phyloP scores from a whole-genome alignment of 2,888 invertebrate species.

The Epicampocera succincta region DNA sequence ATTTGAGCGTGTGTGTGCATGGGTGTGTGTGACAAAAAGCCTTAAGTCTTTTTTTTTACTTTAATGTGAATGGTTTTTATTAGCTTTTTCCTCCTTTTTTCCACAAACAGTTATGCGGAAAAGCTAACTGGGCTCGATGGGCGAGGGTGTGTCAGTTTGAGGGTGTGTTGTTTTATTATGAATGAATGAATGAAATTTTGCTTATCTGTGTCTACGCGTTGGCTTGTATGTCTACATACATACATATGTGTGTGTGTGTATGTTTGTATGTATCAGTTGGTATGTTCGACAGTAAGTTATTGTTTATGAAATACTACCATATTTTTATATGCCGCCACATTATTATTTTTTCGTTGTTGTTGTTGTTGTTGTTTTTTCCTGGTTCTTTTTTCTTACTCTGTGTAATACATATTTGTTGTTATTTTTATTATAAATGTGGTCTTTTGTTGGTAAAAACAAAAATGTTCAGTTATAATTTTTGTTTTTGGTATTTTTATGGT shows the following conservation, averaged over 20 bases:
- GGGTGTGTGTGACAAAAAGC: conserved; percentile 11
- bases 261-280: conserved; percentile 41
- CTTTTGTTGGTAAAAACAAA: conserved; percentile 55
- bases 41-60: conserved; percentile 25
- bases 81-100: conserved; percentile 60
- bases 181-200: conserved; percentile 13
- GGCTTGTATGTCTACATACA: neutral
- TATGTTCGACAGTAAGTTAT: conserved; percentile 62
- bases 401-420: conserved; percentile 8
- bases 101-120: conserved; percentile 36
- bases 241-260: conserved; percentile 16
- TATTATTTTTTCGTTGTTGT: conserved; percentile 55
- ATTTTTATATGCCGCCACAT: conserved; percentile 70
- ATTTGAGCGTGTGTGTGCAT: neutral
- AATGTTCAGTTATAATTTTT: conserved; percentile 57
- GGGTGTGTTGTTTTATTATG: conserved; percentile 3
- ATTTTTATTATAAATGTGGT: conserved; percentile 57
- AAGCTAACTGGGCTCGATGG: neutral
- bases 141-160: neutral
- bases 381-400: too few species aligned
- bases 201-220: conserved; percentile 6
- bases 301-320: conserved; percentile 68
- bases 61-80: conserved; percentile 63
- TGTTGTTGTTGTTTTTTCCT: neutral
- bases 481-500: conserved; percentile 60